A percentile compares a stretch with the other conserved stretches of the same genome.
Evolutionary conservation across 2,113 vertebrate genomes (phyloP).

Genomic region (Etheostoma spectabile): DNA sequence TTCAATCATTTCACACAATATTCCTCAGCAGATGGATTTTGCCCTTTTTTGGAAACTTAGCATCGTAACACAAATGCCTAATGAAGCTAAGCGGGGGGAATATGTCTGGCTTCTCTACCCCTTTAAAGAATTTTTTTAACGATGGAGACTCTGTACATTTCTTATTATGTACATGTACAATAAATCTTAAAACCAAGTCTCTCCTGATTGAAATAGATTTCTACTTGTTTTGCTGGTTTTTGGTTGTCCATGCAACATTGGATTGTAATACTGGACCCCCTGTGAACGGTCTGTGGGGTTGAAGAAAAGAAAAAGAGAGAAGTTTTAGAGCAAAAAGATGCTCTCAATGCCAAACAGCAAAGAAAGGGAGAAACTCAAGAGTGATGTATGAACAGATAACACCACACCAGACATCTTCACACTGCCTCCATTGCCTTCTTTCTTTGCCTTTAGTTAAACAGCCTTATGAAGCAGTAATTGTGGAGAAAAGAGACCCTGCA

Average conservation of each 20-base stretch:
- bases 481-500: constrained; percentile 59
- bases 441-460: constrained; percentile 50
- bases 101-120: no score
- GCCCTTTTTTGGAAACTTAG: no score
- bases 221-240: not conserved
- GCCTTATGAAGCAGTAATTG: constrained; percentile 70
- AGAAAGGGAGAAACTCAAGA: constrained; percentile 26
- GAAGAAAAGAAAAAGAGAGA: not conserved
- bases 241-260: not conserved
- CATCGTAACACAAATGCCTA: no score
- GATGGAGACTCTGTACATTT: no score
- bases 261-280: not conserved
- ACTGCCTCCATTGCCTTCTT: constrained; percentile 37
- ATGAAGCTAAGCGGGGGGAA: no score
- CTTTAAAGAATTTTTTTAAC: no score
- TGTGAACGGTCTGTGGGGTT: not conserved
- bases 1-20: no score
- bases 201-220: no score
- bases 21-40: no score
- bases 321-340: constrained; percentile 22
- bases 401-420: constrained; percentile 57
- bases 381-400: constrained; percentile 52
- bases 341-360: constrained; percentile 14
- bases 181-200: no score
- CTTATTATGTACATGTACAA: no score